Base-by-base conservation (phyloP, 2,797 vertebrate species). In the Podarcis lilfordi region DNA sequence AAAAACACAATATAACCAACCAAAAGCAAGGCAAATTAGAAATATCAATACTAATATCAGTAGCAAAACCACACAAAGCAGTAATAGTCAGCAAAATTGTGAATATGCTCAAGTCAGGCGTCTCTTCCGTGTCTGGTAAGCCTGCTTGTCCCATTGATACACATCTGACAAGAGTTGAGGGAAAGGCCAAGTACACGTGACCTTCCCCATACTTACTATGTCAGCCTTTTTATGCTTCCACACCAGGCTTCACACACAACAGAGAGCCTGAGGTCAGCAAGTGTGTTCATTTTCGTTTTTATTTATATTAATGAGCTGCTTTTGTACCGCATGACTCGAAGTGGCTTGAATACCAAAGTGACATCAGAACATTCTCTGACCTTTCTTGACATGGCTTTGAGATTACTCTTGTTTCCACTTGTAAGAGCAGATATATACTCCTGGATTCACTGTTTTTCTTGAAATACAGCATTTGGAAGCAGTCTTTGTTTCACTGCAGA, bases 231-330 rank as follows among this genome's bases (percentile, higher is more conserved):
- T 76, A 13, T 76, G 72, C 35, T 80, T 61, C 78, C n/a, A 50
- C 43, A 17, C 15, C 21, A 77, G 43, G 40, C 25, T 80, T 61
- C n/a, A 21, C 50, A 21, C 4, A 4, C 32, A 25, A 55, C 0
- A 80, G 55, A 55, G 17, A 37, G 55, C 5, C 10, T 19, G n/a
- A 29, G n/a, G 29, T 55, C 13, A 27, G 45, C 27, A 79, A 77
- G 45, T 27, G 0, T 91, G 43, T 90, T 88, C 94, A 88, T 92
- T 71, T 71, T 71, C n/a, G 21, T 19, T 64, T 19, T 64, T 19
- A 19, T 64, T 64, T 23, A 55, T 55, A 55, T 64, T 64, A 64
- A 64, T 64, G 17, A 23, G 61, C 21, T 64, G 61, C 61, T 64
- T 64, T 64, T 64, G 17, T 64, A 64, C 61, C 61, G 9, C 17